phyloP scores from a whole-genome alignment of 2,113 vertebrate genomes.

The Potamarius usumacintae region DNA sequence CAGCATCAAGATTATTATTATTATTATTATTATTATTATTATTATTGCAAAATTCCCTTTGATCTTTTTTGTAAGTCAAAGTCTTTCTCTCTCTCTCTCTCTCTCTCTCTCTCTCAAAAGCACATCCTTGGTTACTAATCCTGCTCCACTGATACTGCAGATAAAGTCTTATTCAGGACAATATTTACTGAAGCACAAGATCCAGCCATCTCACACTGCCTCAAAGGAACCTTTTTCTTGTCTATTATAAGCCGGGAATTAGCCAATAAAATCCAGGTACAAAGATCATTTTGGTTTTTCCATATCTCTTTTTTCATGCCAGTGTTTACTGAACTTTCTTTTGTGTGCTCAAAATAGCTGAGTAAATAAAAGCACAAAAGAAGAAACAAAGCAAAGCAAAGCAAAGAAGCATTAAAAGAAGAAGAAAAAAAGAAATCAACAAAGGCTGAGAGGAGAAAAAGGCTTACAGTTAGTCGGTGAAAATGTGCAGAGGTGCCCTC shows the following conservation, averaged over 20 bases:
- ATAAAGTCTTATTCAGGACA: conserved; percentile 49
- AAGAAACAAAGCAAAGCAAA: conserved; percentile 8
- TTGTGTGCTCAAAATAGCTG: conserved; percentile 10
- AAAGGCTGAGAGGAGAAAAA: conserved; percentile 28
- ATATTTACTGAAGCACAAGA: conserved; percentile 58
- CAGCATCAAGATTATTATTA: background rate
- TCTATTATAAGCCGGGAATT: conserved; percentile 15
- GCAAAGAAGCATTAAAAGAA: conserved; percentile 9
- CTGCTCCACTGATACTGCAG: conserved; percentile 32
- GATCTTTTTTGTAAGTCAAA: background rate
- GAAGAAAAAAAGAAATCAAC: conserved; percentile 21
- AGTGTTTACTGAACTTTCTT: conserved; percentile 22
- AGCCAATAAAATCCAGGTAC: background rate
- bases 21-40: conserved; percentile 11
- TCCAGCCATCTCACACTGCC: conserved; percentile 36
- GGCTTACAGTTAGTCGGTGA: conserved; percentile 67
- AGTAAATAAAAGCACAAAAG: conserved; percentile 17
- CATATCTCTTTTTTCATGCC: background rate
- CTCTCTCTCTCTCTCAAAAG: conserved; percentile 33
- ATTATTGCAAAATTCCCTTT: conserved; percentile 7
- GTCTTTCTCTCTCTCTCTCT: conserved; percentile 13
- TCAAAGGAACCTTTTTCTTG: conserved; percentile 25
- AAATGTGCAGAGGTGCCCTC: conserved; percentile 61
- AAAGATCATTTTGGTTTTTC: conserved; percentile 7
- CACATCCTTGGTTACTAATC: conserved; percentile 57